These are phyloP conservation scores for Adrianichthys oophorus DNA, from an alignment of 2,797 vertebrate genomes.

Conservation along the genomic window DNA sequence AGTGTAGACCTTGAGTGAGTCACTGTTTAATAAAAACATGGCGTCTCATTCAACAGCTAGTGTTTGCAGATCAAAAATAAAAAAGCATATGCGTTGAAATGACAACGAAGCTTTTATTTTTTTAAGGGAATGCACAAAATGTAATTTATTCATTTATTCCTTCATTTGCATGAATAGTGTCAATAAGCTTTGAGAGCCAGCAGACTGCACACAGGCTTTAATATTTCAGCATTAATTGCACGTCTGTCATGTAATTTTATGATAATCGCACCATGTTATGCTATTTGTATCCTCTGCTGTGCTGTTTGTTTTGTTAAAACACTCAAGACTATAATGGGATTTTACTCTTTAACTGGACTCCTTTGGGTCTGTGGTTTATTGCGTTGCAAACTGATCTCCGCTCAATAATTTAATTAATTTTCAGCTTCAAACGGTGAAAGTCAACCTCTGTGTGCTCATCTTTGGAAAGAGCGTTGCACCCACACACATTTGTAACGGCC, in stretches of 20 bases:
- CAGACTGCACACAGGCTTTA: conserved; percentile 17
- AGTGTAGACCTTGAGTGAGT: not conserved
- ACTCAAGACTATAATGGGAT: not conserved
- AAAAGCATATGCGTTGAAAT: conserved; percentile 10
- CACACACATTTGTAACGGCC: too few relatives aligned
- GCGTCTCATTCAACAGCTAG: conserved; percentile 14
- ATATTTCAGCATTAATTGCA: conserved; percentile 37
- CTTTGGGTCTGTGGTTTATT: conserved; percentile 5
- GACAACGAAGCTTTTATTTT: conserved; percentile 28
- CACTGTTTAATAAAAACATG: conserved; percentile 15
- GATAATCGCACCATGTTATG: not conserved
- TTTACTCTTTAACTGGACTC: conserved; percentile 11
- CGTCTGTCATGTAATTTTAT: conserved; percentile 13
- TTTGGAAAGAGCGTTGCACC: too few relatives aligned
- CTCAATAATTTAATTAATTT: conserved; percentile 12
- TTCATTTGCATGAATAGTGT: conserved; percentile 40
- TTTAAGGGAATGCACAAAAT: not conserved
- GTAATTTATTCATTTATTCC: conserved; percentile 48
- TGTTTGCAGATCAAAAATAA: conserved; percentile 19
- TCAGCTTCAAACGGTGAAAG: conserved; percentile 10
- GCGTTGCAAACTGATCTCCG: conserved; percentile 12
- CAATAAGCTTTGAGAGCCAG: conserved; percentile 19
- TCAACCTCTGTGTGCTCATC: conserved; percentile 3
- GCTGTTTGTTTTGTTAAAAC: conserved; percentile 16
- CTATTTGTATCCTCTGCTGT: conserved; percentile 1